Conservation (phyloP, 2,797 vertebrate species). For the Siniperca undulata region DNA sequence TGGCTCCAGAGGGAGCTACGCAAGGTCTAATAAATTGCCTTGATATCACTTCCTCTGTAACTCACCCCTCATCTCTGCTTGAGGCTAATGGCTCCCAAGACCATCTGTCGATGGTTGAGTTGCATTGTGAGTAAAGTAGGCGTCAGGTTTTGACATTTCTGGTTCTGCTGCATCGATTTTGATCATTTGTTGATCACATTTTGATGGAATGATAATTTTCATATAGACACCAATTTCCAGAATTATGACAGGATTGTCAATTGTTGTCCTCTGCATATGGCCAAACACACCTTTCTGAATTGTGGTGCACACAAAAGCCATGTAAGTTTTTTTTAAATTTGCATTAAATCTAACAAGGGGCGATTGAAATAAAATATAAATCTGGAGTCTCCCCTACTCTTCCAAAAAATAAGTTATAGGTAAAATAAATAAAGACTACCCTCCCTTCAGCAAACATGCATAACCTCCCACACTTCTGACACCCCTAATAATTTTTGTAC, state of each 20-base stretch:
- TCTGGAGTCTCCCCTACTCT: background rate
- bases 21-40: conserved; percentile 4
- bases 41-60: background rate
- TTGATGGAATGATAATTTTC: background rate
- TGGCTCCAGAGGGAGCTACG: conserved; percentile 5
- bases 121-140: conserved; percentile 5
- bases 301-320: background rate
- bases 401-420: background rate
- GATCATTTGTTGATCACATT: background rate
- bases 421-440: background rate
- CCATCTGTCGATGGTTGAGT: background rate
- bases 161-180: too few species aligned
- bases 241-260: background rate
- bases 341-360: background rate
- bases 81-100: background rate
- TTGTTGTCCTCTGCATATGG: background rate
- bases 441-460: background rate
- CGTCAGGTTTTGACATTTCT: background rate
- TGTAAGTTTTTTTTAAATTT: background rate
- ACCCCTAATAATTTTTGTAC: conserved; percentile 34
- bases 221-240: background rate
- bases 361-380: background rate
- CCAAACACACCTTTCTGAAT: background rate
- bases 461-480: conserved; percentile 25
- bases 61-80: background rate